A percentile compares a stretch with the other conserved stretches of the same genome.
Evolutionary conservation across 2,888 invertebrate genomes (phyloP).

Genomic region (Prionchulus punctatus): DNA sequence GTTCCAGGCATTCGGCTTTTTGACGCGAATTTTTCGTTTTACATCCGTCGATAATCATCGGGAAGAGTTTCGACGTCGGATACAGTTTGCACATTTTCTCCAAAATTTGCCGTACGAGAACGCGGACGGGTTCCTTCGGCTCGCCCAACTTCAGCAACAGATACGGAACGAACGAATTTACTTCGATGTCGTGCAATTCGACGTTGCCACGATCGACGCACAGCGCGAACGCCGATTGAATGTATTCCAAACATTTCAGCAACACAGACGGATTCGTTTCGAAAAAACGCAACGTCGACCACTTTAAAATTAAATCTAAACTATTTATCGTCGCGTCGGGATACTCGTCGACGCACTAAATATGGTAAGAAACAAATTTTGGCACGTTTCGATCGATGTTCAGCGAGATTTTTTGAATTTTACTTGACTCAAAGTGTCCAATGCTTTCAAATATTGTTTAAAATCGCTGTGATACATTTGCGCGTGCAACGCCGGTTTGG

Average conservation of each 20-base stretch:
- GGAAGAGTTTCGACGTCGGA: conserved; percentile 70
- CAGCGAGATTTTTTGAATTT: conserved; percentile 6
- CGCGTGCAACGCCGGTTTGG: conserved; percentile 65
- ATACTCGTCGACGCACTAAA: conserved; percentile 55
- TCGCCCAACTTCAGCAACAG: conserved; percentile 58
- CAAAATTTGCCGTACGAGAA: conserved; percentile 67
- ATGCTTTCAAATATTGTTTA: conserved; percentile 83
- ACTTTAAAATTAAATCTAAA: conserved; percentile 82
- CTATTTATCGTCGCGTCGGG: conserved; percentile 65
- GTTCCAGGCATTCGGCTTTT: conserved; percentile 84
- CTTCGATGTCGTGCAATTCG: conserved; percentile 73
- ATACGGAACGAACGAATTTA: conserved; percentile 82
- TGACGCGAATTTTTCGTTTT: conserved; percentile 93
- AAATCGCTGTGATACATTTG: conserved; percentile 89
- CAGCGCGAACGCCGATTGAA: conserved; percentile 61
- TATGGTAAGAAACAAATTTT: conserved; percentile 12
- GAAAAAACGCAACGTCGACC: conserved; percentile 88
- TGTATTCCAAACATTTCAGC: conserved; percentile 80
- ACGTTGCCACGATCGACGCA: conserved; percentile 59
- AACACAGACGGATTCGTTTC: conserved; percentile 96
- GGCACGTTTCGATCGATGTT: conserved; percentile 4
- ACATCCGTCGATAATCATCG: conserved; percentile 77
- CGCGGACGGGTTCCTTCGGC: conserved; percentile 38
- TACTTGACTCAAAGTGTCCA: conserved; percentile 65
- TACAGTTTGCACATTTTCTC: conserved; percentile 68